Conservation (phyloP, 2,888 invertebrate species). For the Harmothoe impar region DNA sequence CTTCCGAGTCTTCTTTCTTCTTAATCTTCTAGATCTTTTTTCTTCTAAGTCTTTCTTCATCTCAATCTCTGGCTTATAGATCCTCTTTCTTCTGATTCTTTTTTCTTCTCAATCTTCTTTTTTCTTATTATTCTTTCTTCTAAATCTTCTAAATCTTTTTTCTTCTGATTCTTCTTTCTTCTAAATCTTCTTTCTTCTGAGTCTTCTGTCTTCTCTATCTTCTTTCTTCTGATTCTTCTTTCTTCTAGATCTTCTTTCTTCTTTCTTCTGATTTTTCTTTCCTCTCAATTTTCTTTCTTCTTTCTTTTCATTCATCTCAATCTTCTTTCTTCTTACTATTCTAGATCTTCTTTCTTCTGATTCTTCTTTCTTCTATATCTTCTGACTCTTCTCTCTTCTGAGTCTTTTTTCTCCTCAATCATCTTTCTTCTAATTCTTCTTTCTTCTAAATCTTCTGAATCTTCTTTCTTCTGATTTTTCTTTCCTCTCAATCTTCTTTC, state of each 20-base stretch:
- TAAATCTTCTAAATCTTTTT: no score
- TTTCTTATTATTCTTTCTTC: background rate
- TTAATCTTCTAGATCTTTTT: background rate
- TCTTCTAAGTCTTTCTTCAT: constrained; percentile 31
- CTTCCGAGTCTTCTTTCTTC: constrained; percentile 14
- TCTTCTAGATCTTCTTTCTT: background rate
- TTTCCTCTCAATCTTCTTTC: no score
- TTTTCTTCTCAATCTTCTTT: background rate
- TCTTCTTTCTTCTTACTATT: background rate
- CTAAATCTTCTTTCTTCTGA: no score
- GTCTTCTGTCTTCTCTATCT: background rate
- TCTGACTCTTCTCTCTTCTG: background rate
- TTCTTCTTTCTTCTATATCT: no score
- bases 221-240: constrained; percentile 7
- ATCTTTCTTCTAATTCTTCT: no score
- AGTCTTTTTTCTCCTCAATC: no score
- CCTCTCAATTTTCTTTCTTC: background rate
- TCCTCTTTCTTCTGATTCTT: background rate
- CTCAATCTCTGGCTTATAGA: background rate
- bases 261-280: background rate
- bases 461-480: background rate
- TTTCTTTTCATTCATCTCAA: background rate
- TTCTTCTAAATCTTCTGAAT: constrained; percentile 28
- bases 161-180: no score
- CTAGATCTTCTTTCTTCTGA: background rate